Evolutionary conservation across 2,797 vertebrate species (phyloP).

Genomic region (Sebastes jordani): DNA sequence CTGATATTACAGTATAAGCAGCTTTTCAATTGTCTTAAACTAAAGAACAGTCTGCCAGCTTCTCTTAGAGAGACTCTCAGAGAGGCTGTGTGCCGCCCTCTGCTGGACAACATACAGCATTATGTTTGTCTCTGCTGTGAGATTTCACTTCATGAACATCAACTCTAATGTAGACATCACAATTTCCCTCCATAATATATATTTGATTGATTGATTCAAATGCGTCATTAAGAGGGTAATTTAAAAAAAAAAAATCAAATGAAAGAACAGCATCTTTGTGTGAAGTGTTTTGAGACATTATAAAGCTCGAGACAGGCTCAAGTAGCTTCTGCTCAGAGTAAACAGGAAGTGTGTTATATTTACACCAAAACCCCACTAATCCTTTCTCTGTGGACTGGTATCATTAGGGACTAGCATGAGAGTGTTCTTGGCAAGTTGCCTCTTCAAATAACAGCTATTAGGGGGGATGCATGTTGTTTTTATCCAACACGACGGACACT

Average conservation of each 20-base stretch:
- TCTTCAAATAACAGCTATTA: conserved; percentile 56
- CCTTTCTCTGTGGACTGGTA: conserved; percentile 59
- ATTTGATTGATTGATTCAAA: background rate
- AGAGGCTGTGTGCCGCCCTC: conserved; percentile 72
- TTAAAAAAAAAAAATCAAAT: background rate
- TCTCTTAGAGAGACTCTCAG: conserved; percentile 20
- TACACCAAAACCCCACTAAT: conserved; percentile 69
- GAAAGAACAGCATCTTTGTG: conserved; percentile 9
- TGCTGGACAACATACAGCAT: conserved; percentile 49
- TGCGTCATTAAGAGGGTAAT: background rate
- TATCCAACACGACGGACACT: conserved; percentile 7
- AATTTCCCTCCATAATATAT: background rate
- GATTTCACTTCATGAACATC: background rate
- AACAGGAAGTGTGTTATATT: conserved; percentile 73
- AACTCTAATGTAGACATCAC: background rate
- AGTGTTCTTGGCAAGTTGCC: conserved; percentile 47
- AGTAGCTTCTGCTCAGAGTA: conserved; percentile 43
- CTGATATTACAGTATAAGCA: conserved; percentile 40
- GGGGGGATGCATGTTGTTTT: conserved; percentile 28
- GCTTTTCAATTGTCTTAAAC: conserved; percentile 42
- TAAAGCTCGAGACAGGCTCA: conserved; percentile 23
- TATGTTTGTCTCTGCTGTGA: background rate
- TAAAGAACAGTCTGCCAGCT: conserved; percentile 34
- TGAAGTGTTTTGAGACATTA: conserved; percentile 14
- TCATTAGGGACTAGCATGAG: conserved; percentile 54